These are phyloP conservation scores for Coptodon bakossiorum DNA, from an alignment of 2,113 vertebrate species.

Conservation along the genomic window DNA sequence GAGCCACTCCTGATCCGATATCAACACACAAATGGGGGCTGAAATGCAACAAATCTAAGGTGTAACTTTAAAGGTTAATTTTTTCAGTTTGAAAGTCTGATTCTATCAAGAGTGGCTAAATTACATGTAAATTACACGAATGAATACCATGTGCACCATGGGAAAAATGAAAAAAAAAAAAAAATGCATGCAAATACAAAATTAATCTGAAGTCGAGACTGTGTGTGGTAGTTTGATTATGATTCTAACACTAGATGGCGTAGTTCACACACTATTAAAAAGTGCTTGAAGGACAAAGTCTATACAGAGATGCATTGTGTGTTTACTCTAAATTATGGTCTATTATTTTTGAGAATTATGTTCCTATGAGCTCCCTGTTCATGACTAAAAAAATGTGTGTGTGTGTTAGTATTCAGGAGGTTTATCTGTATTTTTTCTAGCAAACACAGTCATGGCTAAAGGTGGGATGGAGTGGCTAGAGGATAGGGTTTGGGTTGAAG, in stretches of 20 bases:
- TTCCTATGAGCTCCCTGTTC: not conserved
- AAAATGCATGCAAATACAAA: constrained; percentile 1
- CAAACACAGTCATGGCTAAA: constrained; percentile 62
- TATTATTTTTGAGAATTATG: not conserved
- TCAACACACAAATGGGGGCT: not conserved
- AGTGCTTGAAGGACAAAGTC: not conserved
- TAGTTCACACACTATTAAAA: not conserved
- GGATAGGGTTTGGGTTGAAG: constrained; percentile 2
- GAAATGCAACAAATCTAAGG: not conserved
- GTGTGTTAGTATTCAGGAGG: not conserved
- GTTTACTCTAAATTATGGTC: not conserved
- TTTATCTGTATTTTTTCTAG: constrained; percentile 1
- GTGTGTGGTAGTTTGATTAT: constrained; percentile 56
- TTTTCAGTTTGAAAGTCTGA: not conserved
- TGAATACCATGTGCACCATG: not conserved
- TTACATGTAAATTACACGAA: not conserved
- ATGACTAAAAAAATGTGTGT: not conserved
- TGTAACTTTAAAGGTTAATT: not conserved
- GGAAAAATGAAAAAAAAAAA: not conserved
- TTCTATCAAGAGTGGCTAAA: not conserved
- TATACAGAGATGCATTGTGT: not conserved
- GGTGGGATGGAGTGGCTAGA: constrained; percentile 19
- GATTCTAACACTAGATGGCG: constrained; percentile 16
- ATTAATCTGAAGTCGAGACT: constrained; percentile 21
- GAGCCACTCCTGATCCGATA: constrained; percentile 12